Percentiles rank a stretch among this genome's conserved stretches.
Conservation (phyloP, 2,113 vertebrate genomes). For the Myodes glareolus region DNA sequence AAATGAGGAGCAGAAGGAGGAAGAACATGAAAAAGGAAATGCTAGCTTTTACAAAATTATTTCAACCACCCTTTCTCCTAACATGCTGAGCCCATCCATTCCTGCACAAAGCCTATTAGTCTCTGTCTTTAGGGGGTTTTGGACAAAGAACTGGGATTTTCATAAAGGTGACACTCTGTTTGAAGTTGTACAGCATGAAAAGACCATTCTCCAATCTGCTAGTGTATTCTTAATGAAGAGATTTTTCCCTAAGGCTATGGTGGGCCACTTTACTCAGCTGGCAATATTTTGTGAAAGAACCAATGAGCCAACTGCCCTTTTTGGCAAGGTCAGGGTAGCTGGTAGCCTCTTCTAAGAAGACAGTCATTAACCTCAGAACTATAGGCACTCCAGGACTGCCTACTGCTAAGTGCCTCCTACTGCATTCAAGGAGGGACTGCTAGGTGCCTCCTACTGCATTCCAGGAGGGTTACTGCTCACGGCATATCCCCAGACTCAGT, state of each 20-base stretch:
- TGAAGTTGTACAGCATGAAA: not conserved
- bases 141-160: no score
- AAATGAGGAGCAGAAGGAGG: no score
- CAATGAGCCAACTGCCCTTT: not conserved
- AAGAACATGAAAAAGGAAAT: no score
- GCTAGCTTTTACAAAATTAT: no score
- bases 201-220: conserved; percentile 52
- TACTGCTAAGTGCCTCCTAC: not conserved
- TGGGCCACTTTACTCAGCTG: conserved; percentile 5
- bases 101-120: no score
- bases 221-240: conserved; percentile 12
- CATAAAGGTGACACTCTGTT: no score
- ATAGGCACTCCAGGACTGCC: not conserved
- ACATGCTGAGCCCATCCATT: no score
- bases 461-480: not conserved
- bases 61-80: no score
- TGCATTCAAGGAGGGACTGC: not conserved
- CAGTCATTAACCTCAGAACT: not conserved
- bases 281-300: conserved; percentile 11
- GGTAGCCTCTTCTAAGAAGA: conserved; percentile 4
- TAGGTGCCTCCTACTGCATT: not conserved
- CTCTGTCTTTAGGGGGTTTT: no score
- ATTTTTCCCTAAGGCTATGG: not conserved
- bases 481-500: not conserved
- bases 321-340: conserved; percentile 35